phyloP scores from a whole-genome alignment of 2,113 vertebrate genomes.

The Cygnus buccinator region DNA sequence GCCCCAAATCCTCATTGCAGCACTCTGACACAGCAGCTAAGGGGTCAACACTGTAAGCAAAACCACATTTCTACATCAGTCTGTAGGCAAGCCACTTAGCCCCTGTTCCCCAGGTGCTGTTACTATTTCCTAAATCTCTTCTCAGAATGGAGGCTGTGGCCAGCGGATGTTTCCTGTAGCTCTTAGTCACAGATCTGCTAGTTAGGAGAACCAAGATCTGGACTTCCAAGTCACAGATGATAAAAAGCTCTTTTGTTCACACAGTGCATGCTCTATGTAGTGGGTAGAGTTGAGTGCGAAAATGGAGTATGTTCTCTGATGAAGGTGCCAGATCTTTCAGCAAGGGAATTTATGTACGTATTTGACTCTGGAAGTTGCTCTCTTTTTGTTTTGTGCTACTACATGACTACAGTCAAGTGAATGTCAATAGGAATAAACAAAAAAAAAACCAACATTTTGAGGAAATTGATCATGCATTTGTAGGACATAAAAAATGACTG shows the following conservation, averaged over 20 bases:
- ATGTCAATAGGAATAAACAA: neutral
- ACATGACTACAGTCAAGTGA: neutral
- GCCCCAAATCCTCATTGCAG: rapidly evolving
- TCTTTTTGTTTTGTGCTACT: neutral
- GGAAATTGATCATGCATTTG: neutral
- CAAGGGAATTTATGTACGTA: neutral
- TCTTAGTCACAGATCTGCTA: neutral
- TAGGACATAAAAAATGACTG: neutral
- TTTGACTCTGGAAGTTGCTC: neutral
- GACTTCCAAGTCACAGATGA: neutral
- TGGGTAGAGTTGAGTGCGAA: neutral
- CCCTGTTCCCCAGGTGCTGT: neutral
- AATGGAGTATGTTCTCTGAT: neutral
- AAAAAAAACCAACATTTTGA: neutral
- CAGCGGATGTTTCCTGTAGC: neutral
- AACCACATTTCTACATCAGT: rapidly evolving
- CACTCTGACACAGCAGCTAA: neutral
- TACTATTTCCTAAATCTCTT: neutral
- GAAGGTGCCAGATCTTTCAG: neutral
- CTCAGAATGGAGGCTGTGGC: neutral
- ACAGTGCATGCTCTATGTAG: rapidly evolving
- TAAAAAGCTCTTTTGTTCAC: neutral
- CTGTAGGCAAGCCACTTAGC: neutral
- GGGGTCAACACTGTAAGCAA: rapidly evolving
- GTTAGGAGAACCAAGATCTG: neutral